Base-by-base conservation (phyloP, 2,888 invertebrate genomes). In the Drosophila diplacantha region DNA sequence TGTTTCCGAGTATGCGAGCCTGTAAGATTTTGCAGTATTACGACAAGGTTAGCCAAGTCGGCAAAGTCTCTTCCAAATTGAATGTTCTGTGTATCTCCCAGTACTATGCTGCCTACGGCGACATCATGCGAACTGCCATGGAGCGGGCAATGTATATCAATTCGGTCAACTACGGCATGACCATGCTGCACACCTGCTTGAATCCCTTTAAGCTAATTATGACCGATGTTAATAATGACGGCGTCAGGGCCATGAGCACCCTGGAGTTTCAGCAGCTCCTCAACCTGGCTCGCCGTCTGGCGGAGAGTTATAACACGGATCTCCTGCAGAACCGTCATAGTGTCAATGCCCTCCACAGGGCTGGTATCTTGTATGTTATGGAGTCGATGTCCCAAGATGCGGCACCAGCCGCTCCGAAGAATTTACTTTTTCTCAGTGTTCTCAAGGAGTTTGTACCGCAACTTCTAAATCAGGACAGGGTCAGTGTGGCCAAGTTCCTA, bases 101-200 rank as follows among this genome's bases (percentile, higher is more conserved):
- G 61, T 67, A 18, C n/a, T 6, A 29, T 22, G 32, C 3, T 7
- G 12, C 38, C 0, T 81, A 53, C 49, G 78, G 78, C 0, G 81
- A 81, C 37, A 24, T 79, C n/a, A 50, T 79, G 59, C 65, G 52
- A 1, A 24, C 66, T 2, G 41, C 68, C 24, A 34, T 79, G 46
- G 73, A 81, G 39, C 69, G 20, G 24, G 46, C 62, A 1, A 12
- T 79, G n/a, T 0, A 38, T 0, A 24, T 54, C 0, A 79, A 76
- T 62, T 24, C 64, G 2, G 16, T 64, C 1, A 62, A 81, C 35
- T 76, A 56, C 32, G 81, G 74, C 16, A 79, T 79, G 81, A 67
- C 78, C 8, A 14, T 81, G n/a, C 35, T 79, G 52, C 79, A 79
- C 52, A 76, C 75, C 7, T 58, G 64, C 1, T 5, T 79, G 24